Evolutionary conservation across 2,888 invertebrate species (phyloP).

Genomic region (Drosophila fungiperda): DNA sequence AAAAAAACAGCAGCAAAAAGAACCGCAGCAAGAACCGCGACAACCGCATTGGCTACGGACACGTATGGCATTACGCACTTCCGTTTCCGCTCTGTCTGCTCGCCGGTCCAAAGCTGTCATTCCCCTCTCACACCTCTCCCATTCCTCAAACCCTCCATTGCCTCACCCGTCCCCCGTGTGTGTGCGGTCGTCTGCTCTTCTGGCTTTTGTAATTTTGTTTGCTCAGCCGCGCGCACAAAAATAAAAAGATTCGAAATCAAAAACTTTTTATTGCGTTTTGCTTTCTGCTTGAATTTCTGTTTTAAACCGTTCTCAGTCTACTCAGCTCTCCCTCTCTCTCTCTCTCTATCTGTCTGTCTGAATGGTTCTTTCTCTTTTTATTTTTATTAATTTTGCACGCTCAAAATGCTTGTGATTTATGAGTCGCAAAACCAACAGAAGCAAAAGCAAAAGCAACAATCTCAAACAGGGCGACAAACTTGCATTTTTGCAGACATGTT

Average conservation of each 20-base stretch:
- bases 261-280: slow-evolving; percentile 69
- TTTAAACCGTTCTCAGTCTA: not conserved
- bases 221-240: slow-evolving; percentile 45
- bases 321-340: not conserved
- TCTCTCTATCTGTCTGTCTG: not conserved
- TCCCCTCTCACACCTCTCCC: not conserved
- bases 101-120: slow-evolving; percentile 14
- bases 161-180: not conserved
- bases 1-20: slow-evolving; percentile 13
- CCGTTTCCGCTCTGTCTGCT: slow-evolving; percentile 63
- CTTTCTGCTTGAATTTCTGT: slow-evolving; percentile 23
- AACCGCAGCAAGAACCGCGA: slow-evolving; percentile 16
- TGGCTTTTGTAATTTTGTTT: slow-evolving; percentile 46
- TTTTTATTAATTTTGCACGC: slow-evolving; percentile 65
- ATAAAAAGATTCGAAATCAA: slow-evolving; percentile 63
- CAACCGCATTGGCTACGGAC: slow-evolving; percentile 30
- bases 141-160: not conserved
- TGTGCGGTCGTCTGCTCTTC: slow-evolving; percentile 3
- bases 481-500: slow-evolving; percentile 50
- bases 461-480: slow-evolving; percentile 51
- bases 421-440: slow-evolving; percentile 66
- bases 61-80: slow-evolving; percentile 75
- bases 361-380: not conserved
- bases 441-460: slow-evolving; percentile 13
- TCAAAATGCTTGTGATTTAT: slow-evolving; percentile 68